Evolutionary conservation across 2,797 vertebrate species (phyloP), one percentile per base, ranked within the genome.

Genomic region (Babyrousa celebensis): DNA sequence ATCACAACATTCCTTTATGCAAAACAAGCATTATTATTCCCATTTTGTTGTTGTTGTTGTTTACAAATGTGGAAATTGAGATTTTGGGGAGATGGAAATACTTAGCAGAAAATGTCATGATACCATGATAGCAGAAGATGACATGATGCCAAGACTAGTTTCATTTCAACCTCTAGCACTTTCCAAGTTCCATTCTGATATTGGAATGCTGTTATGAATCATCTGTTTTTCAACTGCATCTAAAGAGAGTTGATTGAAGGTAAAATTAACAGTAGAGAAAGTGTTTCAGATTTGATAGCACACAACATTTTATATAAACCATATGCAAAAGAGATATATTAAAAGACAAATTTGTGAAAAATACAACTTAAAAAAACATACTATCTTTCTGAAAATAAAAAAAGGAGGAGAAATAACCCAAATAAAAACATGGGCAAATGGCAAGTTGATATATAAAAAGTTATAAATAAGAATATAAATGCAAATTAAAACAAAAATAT

Each of bases 401-500:
- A 87, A 65, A 92, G 8, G 65, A 63, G 91, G 88, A 67, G 12
- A 79, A 88, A 87, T 88, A 48, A 54, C 27, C 18, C 40, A 94
- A 94, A 82, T 10, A 32, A 62, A 97, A 91, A 91, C 65, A 7
- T 68, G n/a, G 17, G 3, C 5, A 85, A 85, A n/a, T 40, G 40
- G 36, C 25, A 90, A 89, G 10, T 85, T 95, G 63, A 1, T 62
- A 68, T 52, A 62, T 82, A 36, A 85, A 93, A 77, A 12, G 43
- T 74, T 85, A 54, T 74, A 52, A 63, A 8, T 87, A 85, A 56
- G 62, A 60, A 94, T 63, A 7, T 65, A 74, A 87, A 82, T 77
- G 18, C 6, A 89, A 95, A 93, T 80, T 82, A 70, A 94, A 95
- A 67, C 16, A 95, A 94, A 94, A 95, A 68, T 74, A 88, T 79